Evolutionary conservation across 1,140 invertebrate genomes (phyloP).

Genomic region (Rhagoletis zephyria): DNA sequence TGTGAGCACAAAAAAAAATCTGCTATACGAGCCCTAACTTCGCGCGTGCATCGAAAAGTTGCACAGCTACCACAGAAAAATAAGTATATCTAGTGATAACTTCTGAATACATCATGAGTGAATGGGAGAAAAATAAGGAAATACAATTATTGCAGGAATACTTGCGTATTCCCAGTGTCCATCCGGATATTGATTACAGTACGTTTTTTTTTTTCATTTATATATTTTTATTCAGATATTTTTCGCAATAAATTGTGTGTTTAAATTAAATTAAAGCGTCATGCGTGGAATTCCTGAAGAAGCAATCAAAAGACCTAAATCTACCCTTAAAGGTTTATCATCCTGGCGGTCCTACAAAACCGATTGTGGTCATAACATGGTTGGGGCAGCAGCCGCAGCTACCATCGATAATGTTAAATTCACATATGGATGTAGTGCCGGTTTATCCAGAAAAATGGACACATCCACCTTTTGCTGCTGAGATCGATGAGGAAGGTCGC

Average conservation of each 20-base stretch:
- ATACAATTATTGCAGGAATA: conserved; percentile 87
- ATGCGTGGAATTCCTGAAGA: conserved; percentile 78
- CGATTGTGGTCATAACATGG: conserved; percentile 84
- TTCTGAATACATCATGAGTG: conserved; percentile 36
- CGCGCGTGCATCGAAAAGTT: no score
- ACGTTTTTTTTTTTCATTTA: conserved; percentile 65
- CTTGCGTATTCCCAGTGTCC: conserved; percentile 85
- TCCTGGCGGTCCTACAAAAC: conserved; percentile 75
- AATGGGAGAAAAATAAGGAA: conserved; percentile 77
- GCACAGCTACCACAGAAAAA: no score
- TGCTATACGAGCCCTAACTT: no score
- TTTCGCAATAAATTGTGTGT: no score
- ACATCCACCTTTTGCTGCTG: conserved; percentile 82
- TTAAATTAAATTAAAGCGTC: conserved; percentile 58
- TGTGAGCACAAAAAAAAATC: no score
- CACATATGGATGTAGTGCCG: conserved; percentile 91
- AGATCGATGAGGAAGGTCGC: conserved; percentile 81
- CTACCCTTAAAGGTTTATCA: conserved; percentile 76
- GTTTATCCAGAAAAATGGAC: conserved; percentile 80
- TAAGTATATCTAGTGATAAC: no score
- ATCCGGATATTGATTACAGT: conserved; percentile 89
- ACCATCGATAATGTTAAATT: conserved; percentile 85
- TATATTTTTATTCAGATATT: no score
- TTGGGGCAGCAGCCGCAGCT: conserved; percentile 79
- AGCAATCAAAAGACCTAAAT: conserved; percentile 78